Evolutionary conservation across 2,888 invertebrate species (phyloP).

Genomic region (Phragmatobia fuliginosa): DNA sequence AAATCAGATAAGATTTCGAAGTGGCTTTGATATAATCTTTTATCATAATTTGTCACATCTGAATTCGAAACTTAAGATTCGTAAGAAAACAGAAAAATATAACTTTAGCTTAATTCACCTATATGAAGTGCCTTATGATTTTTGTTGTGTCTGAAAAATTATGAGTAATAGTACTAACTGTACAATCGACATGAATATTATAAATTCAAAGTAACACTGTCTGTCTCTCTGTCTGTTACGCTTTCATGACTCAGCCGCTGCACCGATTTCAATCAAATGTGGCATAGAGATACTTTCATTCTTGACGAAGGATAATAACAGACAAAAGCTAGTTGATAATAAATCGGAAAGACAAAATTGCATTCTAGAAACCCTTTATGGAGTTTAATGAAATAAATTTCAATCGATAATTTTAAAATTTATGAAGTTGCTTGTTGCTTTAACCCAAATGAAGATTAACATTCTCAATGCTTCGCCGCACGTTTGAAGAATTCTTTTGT

Average conservation of each 20-base stretch:
- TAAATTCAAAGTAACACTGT: too few relatives aligned
- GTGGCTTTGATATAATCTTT: conserved; percentile 4
- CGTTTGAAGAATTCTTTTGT: conserved; percentile 16
- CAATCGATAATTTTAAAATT: not conserved
- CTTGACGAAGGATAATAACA: too few relatives aligned
- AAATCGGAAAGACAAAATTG: not conserved
- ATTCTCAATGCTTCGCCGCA: conserved; percentile 6
- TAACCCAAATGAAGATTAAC: not conserved
- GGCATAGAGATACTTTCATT: too few relatives aligned
- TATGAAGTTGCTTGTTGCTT: not conserved
- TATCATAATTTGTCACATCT: not conserved
- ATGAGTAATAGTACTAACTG: too few relatives aligned
- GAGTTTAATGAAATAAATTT: not conserved
- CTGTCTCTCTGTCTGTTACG: too few relatives aligned
- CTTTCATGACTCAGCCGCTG: too few relatives aligned
- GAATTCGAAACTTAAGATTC: not conserved
- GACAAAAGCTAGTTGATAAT: not conserved
- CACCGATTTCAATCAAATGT: too few relatives aligned
- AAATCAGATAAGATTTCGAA: conserved; percentile 35
- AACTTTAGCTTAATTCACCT: not conserved
- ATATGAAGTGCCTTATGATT: not conserved
- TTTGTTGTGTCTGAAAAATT: not conserved
- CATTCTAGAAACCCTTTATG: not conserved
- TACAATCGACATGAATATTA: not conserved
- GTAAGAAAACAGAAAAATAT: not conserved